Evolutionary conservation across 2,888 invertebrate species (phyloP).

Genomic region (Anagyrus pseudococci): DNA sequence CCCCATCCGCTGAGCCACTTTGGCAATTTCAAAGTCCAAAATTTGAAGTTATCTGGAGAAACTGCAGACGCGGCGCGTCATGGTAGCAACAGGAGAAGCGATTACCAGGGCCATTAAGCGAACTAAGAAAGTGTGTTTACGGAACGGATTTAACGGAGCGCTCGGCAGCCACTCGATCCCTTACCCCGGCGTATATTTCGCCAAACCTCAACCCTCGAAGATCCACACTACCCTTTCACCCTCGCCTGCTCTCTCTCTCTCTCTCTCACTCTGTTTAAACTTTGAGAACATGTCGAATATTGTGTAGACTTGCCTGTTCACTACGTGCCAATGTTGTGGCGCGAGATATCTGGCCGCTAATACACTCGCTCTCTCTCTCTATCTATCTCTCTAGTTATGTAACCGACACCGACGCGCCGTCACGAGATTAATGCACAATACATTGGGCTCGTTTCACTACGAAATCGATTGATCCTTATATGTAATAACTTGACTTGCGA

Average conservation of each 20-base stretch:
- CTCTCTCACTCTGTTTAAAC: constrained; percentile 33
- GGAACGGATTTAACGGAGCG: too few relatives aligned
- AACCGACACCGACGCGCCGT: constrained; percentile 26
- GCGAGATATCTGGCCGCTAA: constrained; percentile 44
- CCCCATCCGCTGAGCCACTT: too few relatives aligned
- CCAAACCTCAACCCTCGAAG: not conserved
- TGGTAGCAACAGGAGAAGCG: too few relatives aligned
- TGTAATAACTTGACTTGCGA: not conserved
- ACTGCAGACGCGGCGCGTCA: too few relatives aligned
- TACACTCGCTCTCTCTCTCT: constrained; percentile 41
- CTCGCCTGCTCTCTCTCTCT: not conserved
- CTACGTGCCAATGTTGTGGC: constrained; percentile 46
- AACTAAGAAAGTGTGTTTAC: too few relatives aligned
- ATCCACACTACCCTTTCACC: not conserved
- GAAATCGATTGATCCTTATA: constrained; percentile 21
- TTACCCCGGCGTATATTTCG: too few relatives aligned
- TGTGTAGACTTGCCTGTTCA: constrained; percentile 47
- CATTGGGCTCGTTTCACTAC: not conserved
- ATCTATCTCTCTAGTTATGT: constrained; percentile 30
- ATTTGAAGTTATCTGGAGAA: too few relatives aligned
- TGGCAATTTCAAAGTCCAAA: too few relatives aligned
- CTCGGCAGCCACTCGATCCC: too few relatives aligned
- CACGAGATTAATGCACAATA: constrained; percentile 22
- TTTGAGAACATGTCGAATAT: constrained; percentile 43
- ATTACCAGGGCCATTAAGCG: too few relatives aligned